These are phyloP conservation scores for Melanotaenia maccullochi DNA, from an alignment of 2,797 vertebrate genomes.

Conservation along the genomic window DNA sequence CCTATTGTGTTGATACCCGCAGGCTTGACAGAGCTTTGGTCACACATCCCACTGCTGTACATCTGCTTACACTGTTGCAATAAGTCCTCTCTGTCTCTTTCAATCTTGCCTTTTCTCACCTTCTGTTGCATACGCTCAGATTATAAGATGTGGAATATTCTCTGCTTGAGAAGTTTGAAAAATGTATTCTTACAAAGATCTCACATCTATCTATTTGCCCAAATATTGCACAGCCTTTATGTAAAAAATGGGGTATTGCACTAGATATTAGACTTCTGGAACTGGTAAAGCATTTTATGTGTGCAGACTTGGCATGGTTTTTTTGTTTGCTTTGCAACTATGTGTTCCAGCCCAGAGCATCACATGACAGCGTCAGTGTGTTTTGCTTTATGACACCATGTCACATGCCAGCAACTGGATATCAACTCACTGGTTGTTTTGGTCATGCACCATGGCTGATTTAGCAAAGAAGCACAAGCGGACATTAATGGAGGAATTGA, in stretches of 20 bases:
- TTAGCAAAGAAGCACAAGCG: too few species aligned
- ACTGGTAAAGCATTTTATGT: neutral
- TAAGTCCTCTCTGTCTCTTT: conserved; percentile 75
- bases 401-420: too few species aligned
- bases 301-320: neutral
- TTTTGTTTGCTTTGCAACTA: neutral
- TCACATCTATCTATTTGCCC: too few species aligned
- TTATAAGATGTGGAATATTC: conserved; percentile 17
- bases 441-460: too few species aligned
- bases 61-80: conserved; percentile 76
- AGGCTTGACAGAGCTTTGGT: conserved; percentile 81
- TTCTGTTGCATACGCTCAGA: conserved; percentile 15
- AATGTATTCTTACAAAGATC: too few species aligned
- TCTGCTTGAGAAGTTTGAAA: neutral
- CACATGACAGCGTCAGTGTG: too few species aligned
- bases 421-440: too few species aligned
- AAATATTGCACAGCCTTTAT: neutral
- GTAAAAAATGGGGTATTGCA: neutral
- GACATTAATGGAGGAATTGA: too few species aligned
- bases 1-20: conserved; percentile 76
- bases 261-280: neutral
- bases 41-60: conserved; percentile 78
- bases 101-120: conserved; percentile 47
- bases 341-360: too few species aligned
- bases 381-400: too few species aligned